Evolutionary conservation across 2,113 vertebrate species (phyloP).

Genomic region (Columbina picui): DNA sequence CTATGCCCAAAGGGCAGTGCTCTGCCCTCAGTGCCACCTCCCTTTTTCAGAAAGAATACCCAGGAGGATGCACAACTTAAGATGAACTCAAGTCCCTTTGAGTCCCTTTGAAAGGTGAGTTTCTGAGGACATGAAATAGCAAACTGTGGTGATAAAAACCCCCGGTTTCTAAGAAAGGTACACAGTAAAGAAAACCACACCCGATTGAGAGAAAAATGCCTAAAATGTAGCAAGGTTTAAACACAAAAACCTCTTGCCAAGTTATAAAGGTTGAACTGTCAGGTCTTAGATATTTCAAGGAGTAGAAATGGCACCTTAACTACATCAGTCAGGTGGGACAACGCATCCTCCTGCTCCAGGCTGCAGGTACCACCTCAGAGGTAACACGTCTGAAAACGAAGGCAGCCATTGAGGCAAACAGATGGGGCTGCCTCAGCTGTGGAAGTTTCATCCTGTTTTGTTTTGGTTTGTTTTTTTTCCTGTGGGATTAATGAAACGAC

Average conservation of each 20-base stretch:
- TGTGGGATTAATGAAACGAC: background rate
- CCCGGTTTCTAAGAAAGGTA: background rate
- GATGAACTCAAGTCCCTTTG: background rate
- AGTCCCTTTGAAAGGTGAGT: background rate
- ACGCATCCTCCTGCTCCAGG: background rate
- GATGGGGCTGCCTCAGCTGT: background rate
- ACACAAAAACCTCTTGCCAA: background rate
- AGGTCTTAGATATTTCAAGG: background rate
- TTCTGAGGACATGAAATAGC: background rate
- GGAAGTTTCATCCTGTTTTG: background rate
- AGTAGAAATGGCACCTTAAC: background rate
- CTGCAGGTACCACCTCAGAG: background rate
- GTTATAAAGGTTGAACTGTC: background rate
- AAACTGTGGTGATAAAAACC: background rate
- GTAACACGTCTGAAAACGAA: constrained; percentile 11
- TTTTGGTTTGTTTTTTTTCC: background rate
- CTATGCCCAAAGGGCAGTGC: background rate
- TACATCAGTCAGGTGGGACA: background rate
- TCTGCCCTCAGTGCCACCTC: background rate
- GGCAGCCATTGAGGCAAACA: background rate
- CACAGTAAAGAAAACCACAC: background rate
- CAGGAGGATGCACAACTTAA: background rate
- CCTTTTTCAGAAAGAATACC: background rate
- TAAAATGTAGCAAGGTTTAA: background rate
- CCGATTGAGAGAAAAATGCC: background rate